These are phyloP conservation scores for Cheumatopsyche charites DNA, from an alignment of 1,140 invertebrate species.

Conservation along the genomic window DNA sequence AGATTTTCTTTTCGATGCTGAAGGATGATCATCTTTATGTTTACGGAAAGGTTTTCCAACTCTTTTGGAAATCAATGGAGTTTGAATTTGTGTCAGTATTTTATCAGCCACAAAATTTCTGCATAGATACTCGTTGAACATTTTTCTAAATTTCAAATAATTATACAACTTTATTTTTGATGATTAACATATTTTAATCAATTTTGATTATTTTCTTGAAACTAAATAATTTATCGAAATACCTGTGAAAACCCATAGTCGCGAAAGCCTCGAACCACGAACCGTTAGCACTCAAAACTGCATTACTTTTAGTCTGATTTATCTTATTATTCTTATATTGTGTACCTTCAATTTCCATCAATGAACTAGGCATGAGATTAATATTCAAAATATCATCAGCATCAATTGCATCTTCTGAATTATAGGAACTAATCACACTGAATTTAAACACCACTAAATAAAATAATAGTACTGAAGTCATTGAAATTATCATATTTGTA, in stretches of 20 bases:
- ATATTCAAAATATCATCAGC: slow-evolving; percentile 63
- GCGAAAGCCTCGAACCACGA: slow-evolving; percentile 56
- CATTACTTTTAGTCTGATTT: slow-evolving; percentile 11
- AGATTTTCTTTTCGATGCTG: slow-evolving; percentile 35
- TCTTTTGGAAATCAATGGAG: slow-evolving; percentile 57
- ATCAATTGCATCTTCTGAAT: slow-evolving; percentile 51
- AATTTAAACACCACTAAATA: not conserved
- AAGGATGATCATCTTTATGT: slow-evolving; percentile 32
- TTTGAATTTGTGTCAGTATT: slow-evolving; percentile 63
- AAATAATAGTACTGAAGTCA: not conserved
- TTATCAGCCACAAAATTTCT: slow-evolving; percentile 67
- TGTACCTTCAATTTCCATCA: slow-evolving; percentile 56
- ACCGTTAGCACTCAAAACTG: slow-evolving; percentile 37
- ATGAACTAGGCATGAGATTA: slow-evolving; percentile 62
- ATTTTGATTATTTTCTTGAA: not conserved
- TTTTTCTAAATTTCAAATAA: slow-evolving; percentile 57
- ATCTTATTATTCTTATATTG: slow-evolving; percentile 27
- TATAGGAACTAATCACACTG: not conserved
- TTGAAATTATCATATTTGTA: not conserved
- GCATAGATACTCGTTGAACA: slow-evolving; percentile 71
- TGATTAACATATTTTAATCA: not conserved
- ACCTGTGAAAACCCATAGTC: slow-evolving; percentile 67
- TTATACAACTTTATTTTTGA: slow-evolving; percentile 6
- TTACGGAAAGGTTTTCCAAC: slow-evolving; percentile 50
- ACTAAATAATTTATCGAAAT: slow-evolving; percentile 25